Base-by-base conservation (phyloP, 2,113 vertebrate genomes). In the Dolichallabes microphthalmus region DNA sequence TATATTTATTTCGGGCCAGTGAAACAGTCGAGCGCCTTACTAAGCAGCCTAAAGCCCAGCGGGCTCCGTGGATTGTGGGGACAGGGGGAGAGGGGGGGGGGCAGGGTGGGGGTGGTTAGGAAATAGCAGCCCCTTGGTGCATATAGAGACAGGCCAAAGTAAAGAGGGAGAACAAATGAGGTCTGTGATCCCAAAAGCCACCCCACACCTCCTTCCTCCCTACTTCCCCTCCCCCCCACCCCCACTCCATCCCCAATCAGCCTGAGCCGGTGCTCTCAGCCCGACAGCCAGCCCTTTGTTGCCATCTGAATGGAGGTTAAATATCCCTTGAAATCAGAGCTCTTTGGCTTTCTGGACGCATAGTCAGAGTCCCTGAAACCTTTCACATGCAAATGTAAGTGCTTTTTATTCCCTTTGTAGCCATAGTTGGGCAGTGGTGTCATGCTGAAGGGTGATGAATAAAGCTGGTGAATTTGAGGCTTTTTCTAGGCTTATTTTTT, bases 141-240 rank as follows among this genome's bases (percentile, higher is more conserved):
- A 94, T 94, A 94, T 92, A 94, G 94, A 94, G 93, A 95, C 92
- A 91, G 94, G 90, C 94, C 95, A 94, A 94, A 96, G 95, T 94
- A 95, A 96, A 95, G 94, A 96, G 94, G 92, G 90, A 93, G 94
- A 96, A 96, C 95, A 96, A 96, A 95, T 94, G 94, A 92, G 94
- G 92, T 93, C 94, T 95, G 94, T 95, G 95, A 95, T 92, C 93
- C 94, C 91, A 88, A 85, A 89, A 85, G 87, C 89, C 66, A 86
- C 85, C 64, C 71, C 69, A 25, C 76, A 76, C 2, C 57, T n/a
- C 17, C 20, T 52, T 78, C 75, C 82, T 80, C 30, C 57, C 52
- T 82, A n/a, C 53, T 58, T 69, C 63, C 14, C 45, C 25, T 50
- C 45, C 74, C 27, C 75, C 25, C 50, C 0, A 6, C 45, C 45